These are phyloP conservation scores for Botia kubotai DNA, from an alignment of 2,797 vertebrate genomes.

Conservation along the genomic window DNA sequence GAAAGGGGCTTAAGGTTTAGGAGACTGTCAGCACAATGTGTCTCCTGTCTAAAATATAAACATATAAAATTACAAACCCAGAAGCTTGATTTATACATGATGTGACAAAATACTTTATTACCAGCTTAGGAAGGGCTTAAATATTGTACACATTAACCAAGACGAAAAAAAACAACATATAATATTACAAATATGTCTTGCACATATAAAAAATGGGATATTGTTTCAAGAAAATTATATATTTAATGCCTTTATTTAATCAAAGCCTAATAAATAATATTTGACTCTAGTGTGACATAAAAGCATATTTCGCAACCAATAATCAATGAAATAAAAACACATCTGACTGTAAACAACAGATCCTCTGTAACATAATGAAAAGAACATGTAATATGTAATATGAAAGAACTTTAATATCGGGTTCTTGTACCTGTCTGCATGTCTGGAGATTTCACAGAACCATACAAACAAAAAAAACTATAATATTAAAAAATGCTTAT, in stretches of 20 bases:
- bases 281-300: conserved; percentile 22
- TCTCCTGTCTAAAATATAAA: not conserved
- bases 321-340: not conserved
- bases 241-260: conserved; percentile 17
- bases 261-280: conserved; percentile 14
- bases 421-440: conserved; percentile 10
- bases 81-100: not conserved
- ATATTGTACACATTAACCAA: not conserved
- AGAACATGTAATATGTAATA: conserved; percentile 12
- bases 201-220: not conserved
- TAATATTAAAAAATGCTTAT: no score
- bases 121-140: not conserved
- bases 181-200: not conserved
- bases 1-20: not conserved
- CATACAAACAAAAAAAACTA: no score
- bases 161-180: no score
- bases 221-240: not conserved
- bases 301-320: not conserved
- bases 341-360: conserved; percentile 24
- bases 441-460: not conserved
- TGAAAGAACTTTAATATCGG: conserved; percentile 13
- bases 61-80: not conserved
- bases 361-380: no score
- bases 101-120: not conserved
- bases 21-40: not conserved